phyloP scores from a whole-genome alignment of 2,888 invertebrate genomes.

The Capitulum mitella region DNA sequence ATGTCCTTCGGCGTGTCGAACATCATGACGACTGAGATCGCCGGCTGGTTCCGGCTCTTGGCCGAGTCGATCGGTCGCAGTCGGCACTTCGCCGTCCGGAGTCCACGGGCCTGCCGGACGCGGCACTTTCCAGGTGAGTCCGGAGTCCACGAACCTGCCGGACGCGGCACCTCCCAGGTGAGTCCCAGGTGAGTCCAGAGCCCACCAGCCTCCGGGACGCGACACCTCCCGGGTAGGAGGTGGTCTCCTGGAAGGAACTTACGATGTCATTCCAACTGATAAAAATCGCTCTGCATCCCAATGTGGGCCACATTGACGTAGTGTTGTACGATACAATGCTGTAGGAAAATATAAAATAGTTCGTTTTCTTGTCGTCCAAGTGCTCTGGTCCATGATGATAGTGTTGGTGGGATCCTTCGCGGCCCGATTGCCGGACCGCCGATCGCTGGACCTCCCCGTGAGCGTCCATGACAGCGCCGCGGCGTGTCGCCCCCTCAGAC shows the following conservation, averaged over 20 bases:
- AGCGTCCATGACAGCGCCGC: neutral
- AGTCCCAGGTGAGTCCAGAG: too few species aligned
- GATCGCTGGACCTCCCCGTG: neutral
- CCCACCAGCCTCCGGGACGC: neutral
- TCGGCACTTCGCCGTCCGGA: conserved; percentile 44
- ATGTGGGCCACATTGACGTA: too few species aligned
- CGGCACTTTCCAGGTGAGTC: neutral
- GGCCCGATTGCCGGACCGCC: neutral
- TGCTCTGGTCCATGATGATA: neutral
- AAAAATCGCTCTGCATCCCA: too few species aligned
- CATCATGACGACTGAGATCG: conserved; percentile 63
- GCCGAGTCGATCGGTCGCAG: conserved; percentile 56
- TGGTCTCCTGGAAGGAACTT: too few species aligned
- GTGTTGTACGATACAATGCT: too few species aligned
- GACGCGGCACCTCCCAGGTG: neutral
- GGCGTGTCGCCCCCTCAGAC: neutral
- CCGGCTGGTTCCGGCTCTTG: conserved; percentile 67
- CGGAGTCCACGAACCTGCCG: neutral
- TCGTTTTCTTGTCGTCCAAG: neutral
- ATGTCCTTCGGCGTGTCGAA: conserved; percentile 82
- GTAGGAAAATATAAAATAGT: neutral
- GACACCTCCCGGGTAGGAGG: too few species aligned
- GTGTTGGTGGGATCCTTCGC: too few species aligned
- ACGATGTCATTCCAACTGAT: too few species aligned
- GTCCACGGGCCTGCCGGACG: neutral